phyloP scores from a whole-genome alignment of 2,888 invertebrate species.

The Tenthredo notha region DNA sequence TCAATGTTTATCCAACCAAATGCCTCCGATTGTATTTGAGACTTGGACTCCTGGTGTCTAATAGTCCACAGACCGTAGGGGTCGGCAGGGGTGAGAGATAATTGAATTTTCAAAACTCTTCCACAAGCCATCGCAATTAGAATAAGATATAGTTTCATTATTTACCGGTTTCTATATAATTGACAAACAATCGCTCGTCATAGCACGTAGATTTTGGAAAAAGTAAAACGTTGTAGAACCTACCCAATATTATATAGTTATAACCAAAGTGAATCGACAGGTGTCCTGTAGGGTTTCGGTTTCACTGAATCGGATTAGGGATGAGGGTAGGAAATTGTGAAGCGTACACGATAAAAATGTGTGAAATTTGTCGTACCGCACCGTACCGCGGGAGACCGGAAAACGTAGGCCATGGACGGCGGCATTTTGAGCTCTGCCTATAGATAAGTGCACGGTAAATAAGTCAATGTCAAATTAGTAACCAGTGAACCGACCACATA shows the following conservation, averaged over 20 bases:
- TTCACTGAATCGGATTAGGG: not conserved
- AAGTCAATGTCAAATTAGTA: conserved; percentile 9
- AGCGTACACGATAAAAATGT: not conserved
- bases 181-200: not conserved
- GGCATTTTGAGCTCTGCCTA: not conserved
- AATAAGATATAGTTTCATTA: not conserved
- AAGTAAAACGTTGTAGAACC: not conserved
- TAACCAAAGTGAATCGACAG: not conserved
- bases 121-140: not conserved
- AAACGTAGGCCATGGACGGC: not conserved
- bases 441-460: not conserved
- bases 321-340: not conserved
- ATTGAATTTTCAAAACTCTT: not conserved
- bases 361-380: conserved; percentile 3
- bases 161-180: not conserved
- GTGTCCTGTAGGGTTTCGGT: not conserved
- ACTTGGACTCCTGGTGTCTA: not conserved
- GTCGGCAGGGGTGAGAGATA: not conserved
- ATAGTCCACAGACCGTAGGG: not conserved
- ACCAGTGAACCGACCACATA: not conserved
- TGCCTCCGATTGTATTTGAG: not conserved
- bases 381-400: not conserved
- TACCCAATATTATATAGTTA: not conserved
- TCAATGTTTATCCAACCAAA: not conserved
- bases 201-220: not conserved